phyloP scores from a whole-genome alignment of 2,888 invertebrate species.

The Drosophila kanekoi region DNA sequence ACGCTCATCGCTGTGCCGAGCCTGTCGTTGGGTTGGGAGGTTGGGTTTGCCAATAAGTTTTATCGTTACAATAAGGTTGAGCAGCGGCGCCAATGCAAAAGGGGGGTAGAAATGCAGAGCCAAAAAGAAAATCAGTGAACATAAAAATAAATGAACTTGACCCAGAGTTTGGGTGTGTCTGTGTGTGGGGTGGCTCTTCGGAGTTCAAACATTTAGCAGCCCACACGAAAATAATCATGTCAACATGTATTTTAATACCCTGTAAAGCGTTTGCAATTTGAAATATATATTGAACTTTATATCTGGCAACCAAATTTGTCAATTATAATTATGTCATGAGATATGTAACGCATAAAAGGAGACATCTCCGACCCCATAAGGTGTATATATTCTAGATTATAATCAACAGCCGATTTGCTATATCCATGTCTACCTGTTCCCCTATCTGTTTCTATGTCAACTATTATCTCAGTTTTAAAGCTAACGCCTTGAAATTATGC shows the following conservation, averaged over 20 bases:
- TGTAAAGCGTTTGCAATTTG: neutral
- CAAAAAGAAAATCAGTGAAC: constrained; percentile 46
- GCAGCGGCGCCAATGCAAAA: constrained; percentile 29
- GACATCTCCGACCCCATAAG: no score
- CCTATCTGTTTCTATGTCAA: no score
- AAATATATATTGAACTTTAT: no score
- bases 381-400: no score
- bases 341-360: no score
- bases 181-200: neutral
- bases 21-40: constrained; percentile 86
- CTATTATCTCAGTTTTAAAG: no score
- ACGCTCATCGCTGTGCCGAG: constrained; percentile 96
- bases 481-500: no score
- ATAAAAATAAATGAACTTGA: constrained; percentile 17
- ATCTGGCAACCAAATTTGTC: no score
- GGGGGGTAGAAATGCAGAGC: constrained; percentile 7
- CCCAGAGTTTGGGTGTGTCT: neutral
- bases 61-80: constrained; percentile 60
- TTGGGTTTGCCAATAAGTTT: constrained; percentile 63
- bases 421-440: no score
- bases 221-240: neutral
- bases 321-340: no score
- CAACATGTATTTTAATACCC: constrained; percentile 4
- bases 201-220: constrained; percentile 13
- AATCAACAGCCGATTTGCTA: no score